Percentiles rank a stretch among this genome's conserved stretches.
phyloP scores from a whole-genome alignment of 2,113 vertebrate genomes.

The Apodemus speciosus region DNA sequence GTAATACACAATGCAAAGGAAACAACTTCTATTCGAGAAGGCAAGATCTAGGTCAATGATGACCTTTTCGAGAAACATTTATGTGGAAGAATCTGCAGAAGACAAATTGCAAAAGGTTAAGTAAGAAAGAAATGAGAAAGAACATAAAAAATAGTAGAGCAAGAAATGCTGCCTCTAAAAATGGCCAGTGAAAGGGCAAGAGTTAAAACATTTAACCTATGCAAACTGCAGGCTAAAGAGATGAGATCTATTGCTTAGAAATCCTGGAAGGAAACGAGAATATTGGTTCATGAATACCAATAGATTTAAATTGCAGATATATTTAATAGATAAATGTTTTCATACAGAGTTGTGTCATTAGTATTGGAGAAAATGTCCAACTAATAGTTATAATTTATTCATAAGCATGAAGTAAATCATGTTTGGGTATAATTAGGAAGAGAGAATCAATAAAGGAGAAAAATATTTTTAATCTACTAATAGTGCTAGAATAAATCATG shows the following conservation, averaged over 20 bases:
- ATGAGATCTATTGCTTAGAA: conserved; percentile 20
- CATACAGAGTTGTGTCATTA: conserved; percentile 27
- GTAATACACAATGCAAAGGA: neutral
- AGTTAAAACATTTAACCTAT: conserved; percentile 2
- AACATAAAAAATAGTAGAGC: neutral
- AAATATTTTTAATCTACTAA: conserved; percentile 70
- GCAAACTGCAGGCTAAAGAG: conserved; percentile 3
- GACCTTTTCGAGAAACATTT: conserved; percentile 47
- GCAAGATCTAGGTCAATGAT: neutral
- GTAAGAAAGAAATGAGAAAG: conserved; percentile 7
- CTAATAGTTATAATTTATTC: conserved; percentile 65
- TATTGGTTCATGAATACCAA: conserved; percentile 23
- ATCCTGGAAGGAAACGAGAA: neutral
- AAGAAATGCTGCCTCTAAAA: neutral
- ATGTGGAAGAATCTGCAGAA: neutral
- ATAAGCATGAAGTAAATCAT: conserved; percentile 66
- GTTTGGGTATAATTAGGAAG: conserved; percentile 65
- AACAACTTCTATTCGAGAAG: neutral
- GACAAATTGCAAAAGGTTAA: conserved; percentile 27
- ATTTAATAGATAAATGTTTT: conserved; percentile 53
- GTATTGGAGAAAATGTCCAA: conserved; percentile 1
- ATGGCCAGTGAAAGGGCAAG: neutral
- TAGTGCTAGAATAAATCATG: conserved; percentile 61
- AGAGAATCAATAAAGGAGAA: conserved; percentile 68
- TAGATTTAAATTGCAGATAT: conserved; percentile 23